Percentiles rank a stretch among this genome's conserved stretches.
Conservation (phyloP, 2,113 vertebrate genomes). For the Brachirus orientalis region DNA sequence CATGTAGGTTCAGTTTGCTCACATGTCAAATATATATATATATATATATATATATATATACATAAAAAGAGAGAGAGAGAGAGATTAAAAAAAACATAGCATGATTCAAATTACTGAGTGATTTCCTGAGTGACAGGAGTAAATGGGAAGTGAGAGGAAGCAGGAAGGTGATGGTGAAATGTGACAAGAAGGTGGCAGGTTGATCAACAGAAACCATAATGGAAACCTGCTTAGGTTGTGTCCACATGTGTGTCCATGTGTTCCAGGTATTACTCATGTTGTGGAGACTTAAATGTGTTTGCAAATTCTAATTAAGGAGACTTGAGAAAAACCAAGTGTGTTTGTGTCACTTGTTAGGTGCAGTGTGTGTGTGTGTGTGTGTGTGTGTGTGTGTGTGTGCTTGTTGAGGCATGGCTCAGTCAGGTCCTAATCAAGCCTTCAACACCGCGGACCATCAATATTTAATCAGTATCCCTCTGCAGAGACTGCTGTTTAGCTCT, state of each 20-base stretch:
- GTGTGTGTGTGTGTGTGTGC: too few relatives aligned
- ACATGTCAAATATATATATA: too few relatives aligned
- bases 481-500: constrained; percentile 54
- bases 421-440: constrained; percentile 62
- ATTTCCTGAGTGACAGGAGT: constrained; percentile 47
- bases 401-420: constrained; percentile 39
- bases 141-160: constrained; percentile 30
- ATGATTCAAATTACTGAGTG: constrained; percentile 16
- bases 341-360: not conserved
- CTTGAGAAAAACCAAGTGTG: not conserved
- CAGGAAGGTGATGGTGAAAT: constrained; percentile 55
- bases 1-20: too few relatives aligned
- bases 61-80: too few relatives aligned
- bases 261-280: not conserved
- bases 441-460: constrained; percentile 69
- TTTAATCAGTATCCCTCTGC: constrained; percentile 74
- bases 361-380: constrained; percentile 17
- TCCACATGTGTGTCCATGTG: constrained; percentile 37
- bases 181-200: constrained; percentile 34
- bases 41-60: too few relatives aligned
- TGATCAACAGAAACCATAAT: too few relatives aligned
- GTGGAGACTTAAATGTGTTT: not conserved
- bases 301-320: not conserved
- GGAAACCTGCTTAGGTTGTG: constrained; percentile 48
- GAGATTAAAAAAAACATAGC: too few relatives aligned